Base-by-base conservation (phyloP, 2,888 invertebrate species). In the Nipponacmea schrenckii region DNA sequence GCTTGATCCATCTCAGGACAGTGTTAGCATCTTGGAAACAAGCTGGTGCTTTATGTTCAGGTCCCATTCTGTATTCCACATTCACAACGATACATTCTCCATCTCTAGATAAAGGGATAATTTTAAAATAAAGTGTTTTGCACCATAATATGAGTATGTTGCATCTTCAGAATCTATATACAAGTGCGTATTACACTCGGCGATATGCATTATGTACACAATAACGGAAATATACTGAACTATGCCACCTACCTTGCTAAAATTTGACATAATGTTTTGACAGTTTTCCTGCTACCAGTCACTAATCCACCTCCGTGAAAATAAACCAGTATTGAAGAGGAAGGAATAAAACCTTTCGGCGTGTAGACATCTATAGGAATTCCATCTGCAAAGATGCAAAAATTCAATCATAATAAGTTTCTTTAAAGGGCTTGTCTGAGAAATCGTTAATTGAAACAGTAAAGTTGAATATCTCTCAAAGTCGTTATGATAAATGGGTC, bases 61-160 rank as follows among this genome's bases (percentile, higher is more conserved):
- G 76, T 44, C 72, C 70, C 14, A 74, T 72, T 24, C 76, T 70
- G 45, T 74, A 76, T 24, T 72, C 72, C 15, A 74, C 74, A 50
- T 69, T 72, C 20, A 76, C 67, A 14, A 71, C 67, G 5, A 76
- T 67, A n/a, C 67, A 72, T 50, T 67, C 67, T 1, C 64, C 66
- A 56, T 48, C 69, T 24, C 62, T 68, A 64, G 70, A 56, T 24
- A 12, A 24, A 39, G 10, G 39, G 8, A 5, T 8, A 39, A 39
- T 39, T 8, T 39, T 7, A 10, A 39, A 39, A 39, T 39, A 7
- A 39, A 1, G 39, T 39, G 3, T 31, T 31, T 5, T 31, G 31
- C 5, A 5, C 31, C 31, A 31, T 5, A 5, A 31, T 5, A n/a
- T n/a, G n/a, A n/a, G n/a, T n/a, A n/a, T 31, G 31, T 31, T 3